phyloP scores from a whole-genome alignment of 2,797 vertebrate genomes.

The Heliangelus exortis region DNA sequence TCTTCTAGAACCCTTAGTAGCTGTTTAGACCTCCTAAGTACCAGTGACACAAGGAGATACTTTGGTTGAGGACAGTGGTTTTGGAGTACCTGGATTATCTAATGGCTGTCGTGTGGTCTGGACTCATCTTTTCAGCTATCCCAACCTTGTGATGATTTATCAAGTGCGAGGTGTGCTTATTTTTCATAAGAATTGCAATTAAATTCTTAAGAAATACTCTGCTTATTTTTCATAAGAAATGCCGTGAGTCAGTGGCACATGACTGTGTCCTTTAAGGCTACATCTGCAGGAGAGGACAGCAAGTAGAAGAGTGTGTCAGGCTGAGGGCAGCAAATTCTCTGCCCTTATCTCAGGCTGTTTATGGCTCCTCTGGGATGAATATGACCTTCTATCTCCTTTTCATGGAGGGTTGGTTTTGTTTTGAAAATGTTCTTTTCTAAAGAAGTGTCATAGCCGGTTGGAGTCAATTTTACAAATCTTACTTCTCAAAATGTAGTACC shows the following conservation, averaged over 20 bases:
- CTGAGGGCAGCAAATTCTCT: conserved; percentile 58
- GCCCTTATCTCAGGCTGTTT: conserved; percentile 68
- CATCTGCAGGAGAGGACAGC: conserved; percentile 46
- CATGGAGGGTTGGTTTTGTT: conserved; percentile 30
- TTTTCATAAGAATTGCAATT: conserved; percentile 11
- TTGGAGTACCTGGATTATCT: background rate
- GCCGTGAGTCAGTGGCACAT: conserved; percentile 62
- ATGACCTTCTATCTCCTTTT: conserved; percentile 68
- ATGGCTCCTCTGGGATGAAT: conserved; percentile 57
- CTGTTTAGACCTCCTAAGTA: background rate
- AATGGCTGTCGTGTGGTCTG: rapidly evolving
- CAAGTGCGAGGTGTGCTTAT: conserved; percentile 13
- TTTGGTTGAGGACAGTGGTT: background rate
- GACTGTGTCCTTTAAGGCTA: conserved; percentile 51
- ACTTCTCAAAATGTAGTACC: conserved; percentile 9
- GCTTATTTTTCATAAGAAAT: conserved; percentile 34
- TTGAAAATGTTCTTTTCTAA: conserved; percentile 44
- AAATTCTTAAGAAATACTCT: background rate
- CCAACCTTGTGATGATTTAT: background rate
- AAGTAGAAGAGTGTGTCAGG: conserved; percentile 23
- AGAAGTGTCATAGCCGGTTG: conserved; percentile 13
- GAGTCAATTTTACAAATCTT: conserved; percentile 34
- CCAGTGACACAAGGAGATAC: background rate
- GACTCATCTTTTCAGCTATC: background rate
- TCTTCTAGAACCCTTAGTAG: background rate